These are phyloP conservation scores for Dysmachus trigonus DNA, from an alignment of 2,888 invertebrate genomes.

Conservation along the genomic window DNA sequence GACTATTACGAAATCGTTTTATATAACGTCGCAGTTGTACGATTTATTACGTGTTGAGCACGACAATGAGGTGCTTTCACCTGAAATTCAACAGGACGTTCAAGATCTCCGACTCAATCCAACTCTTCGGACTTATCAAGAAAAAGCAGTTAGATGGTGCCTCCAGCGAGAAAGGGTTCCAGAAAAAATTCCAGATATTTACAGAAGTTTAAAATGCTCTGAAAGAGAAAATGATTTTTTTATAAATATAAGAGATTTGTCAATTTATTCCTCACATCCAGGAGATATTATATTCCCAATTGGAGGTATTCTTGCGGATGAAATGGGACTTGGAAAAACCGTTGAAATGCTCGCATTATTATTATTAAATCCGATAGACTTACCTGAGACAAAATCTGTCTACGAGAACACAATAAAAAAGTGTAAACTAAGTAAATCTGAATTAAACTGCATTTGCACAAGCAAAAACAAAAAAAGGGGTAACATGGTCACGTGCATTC, in stretches of 20 bases:
- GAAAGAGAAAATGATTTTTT: conserved; percentile 53
- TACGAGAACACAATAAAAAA: not conserved
- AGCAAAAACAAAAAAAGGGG: conserved; percentile 43
- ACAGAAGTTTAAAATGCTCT: conserved; percentile 47
- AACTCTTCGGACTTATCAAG: conserved; percentile 72
- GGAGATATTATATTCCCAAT: conserved; percentile 61
- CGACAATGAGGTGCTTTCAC: conserved; percentile 48
- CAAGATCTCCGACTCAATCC: conserved; percentile 65
- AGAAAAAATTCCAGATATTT: conserved; percentile 50
- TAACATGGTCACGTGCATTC: conserved; percentile 67
- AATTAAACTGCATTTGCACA: conserved; percentile 63
- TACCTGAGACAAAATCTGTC: not conserved
- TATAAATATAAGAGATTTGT: conserved; percentile 55
- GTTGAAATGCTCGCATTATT: conserved; percentile 77
- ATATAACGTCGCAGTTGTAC: conserved; percentile 52
- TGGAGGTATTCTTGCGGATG: conserved; percentile 81
- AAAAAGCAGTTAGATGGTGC: conserved; percentile 76
- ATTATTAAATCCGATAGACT: conserved; percentile 66
- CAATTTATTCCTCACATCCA: too few relatives aligned
- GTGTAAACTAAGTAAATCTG: not conserved
- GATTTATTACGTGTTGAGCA: conserved; percentile 53
- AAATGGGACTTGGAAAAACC: conserved; percentile 85
- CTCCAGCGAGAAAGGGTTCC: conserved; percentile 67
- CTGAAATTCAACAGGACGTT: conserved; percentile 50
- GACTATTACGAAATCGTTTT: not conserved